Evolutionary conservation across 1,140 invertebrate species (phyloP).

Genomic region (Musca vetustissima): DNA sequence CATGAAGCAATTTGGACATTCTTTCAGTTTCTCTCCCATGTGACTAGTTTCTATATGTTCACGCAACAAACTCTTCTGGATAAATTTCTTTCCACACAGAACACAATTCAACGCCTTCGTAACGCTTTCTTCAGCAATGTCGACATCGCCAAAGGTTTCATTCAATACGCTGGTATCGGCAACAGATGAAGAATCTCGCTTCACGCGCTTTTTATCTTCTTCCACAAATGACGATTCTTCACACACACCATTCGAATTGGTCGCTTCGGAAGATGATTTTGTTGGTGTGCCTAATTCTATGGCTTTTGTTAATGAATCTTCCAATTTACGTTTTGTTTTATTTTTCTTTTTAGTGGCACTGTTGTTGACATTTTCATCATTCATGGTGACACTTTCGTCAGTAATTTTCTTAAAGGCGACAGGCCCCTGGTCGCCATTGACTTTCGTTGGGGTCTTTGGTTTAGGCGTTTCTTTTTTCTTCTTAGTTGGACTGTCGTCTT

Average conservation of each 20-base stretch:
- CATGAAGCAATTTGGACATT: constrained; percentile 17
- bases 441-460: too few relatives aligned
- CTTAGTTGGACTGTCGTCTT: too few relatives aligned
- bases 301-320: not conserved
- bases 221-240: not conserved
- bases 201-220: not conserved
- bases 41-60: constrained; percentile 23
- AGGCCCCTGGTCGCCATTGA: too few relatives aligned
- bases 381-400: too few relatives aligned
- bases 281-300: not conserved
- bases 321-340: not conserved
- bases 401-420: too few relatives aligned
- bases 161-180: not conserved
- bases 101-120: constrained; percentile 4
- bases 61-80: not conserved
- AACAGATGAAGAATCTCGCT: not conserved
- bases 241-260: not conserved
- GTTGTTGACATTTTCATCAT: too few relatives aligned
- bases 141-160: not conserved
- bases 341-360: not conserved
- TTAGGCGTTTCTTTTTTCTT: too few relatives aligned
- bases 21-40: constrained; percentile 14
- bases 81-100: constrained; percentile 16
- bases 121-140: not conserved
- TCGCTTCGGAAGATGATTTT: not conserved